phyloP scores from a whole-genome alignment of 1,140 invertebrate genomes.

The Drosophila fuyamai region DNA sequence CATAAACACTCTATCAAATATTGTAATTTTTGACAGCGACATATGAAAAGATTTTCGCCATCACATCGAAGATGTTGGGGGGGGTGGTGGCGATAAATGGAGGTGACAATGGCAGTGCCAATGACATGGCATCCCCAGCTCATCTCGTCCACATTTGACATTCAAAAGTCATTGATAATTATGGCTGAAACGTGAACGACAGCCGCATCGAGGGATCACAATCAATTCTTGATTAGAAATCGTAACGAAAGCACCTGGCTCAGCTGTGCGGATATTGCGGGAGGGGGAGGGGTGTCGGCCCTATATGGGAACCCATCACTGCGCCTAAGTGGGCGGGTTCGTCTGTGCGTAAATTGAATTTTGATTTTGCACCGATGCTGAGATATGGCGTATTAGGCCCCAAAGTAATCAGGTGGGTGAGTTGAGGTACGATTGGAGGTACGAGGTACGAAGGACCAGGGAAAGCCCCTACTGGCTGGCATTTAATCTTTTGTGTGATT shows the following conservation, averaged over 20 bases:
- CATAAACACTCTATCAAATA: slow-evolving; percentile 58
- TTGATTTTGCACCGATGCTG: slow-evolving; percentile 83
- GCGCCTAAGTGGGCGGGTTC: slow-evolving; percentile 47
- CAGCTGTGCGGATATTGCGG: slow-evolving; percentile 1
- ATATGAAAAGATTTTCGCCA: slow-evolving; percentile 78
- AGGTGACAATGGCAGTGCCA: slow-evolving; percentile 67
- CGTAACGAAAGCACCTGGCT: slow-evolving; percentile 61
- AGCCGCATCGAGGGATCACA: slow-evolving; percentile 82
- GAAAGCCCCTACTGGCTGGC: slow-evolving; percentile 41
- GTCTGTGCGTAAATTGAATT: slow-evolving; percentile 82
- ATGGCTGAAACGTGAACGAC: slow-evolving; percentile 82
- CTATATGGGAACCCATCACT: slow-evolving; percentile 12
- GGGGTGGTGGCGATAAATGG: not conserved
- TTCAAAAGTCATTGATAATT: slow-evolving; percentile 84
- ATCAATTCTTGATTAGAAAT: slow-evolving; percentile 84
- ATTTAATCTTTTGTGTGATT: slow-evolving; percentile 80
- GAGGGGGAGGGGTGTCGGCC: not conserved
- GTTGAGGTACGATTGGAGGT: slow-evolving; percentile 2
- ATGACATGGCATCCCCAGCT: slow-evolving; percentile 49
- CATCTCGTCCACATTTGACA: slow-evolving; percentile 76
- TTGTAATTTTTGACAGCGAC: slow-evolving; percentile 71
- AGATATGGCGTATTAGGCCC: slow-evolving; percentile 81
- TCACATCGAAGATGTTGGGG: not conserved
- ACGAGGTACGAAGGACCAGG: not conserved
- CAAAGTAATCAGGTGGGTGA: slow-evolving; percentile 73